A percentile compares a stretch with the other conserved stretches of the same genome.
phyloP scores from a whole-genome alignment of 2,113 vertebrate genomes.

The Mus musculus region DNA sequence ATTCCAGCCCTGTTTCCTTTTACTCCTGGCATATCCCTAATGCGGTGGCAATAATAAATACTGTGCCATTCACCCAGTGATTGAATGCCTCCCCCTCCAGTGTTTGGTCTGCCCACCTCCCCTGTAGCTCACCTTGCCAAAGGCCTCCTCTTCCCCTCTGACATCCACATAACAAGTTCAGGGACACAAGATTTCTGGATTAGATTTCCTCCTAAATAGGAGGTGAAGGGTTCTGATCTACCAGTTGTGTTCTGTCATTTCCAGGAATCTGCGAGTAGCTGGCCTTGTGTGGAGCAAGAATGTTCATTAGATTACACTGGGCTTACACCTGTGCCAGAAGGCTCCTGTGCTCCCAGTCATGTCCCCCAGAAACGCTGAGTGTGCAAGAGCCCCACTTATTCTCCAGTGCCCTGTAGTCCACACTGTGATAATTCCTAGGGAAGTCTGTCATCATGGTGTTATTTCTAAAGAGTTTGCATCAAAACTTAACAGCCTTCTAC shows the following conservation, averaged over 20 bases:
- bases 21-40: no score
- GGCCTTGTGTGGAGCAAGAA: not conserved
- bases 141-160: not conserved
- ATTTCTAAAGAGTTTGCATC: not conserved
- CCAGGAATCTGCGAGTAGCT: not conserved
- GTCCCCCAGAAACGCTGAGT: not conserved
- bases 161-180: not conserved
- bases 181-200: not conserved
- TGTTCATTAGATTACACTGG: not conserved
- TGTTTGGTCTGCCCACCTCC: no score
- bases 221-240: accelerated
- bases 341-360: no score
- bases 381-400: not conserved
- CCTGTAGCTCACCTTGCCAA: not conserved
- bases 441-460: not conserved
- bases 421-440: not conserved
- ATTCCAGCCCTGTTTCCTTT: not conserved
- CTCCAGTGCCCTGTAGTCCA: no score
- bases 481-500: not conserved
- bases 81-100: not conserved
- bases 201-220: not conserved
- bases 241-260: not conserved
- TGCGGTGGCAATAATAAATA: no score
- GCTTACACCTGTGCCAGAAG: not conserved
- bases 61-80: not conserved